Evolutionary conservation across 1,140 invertebrate genomes (phyloP), one percentile per base, ranked within the genome.

Genomic region (Mesaphorura yosii): DNA sequence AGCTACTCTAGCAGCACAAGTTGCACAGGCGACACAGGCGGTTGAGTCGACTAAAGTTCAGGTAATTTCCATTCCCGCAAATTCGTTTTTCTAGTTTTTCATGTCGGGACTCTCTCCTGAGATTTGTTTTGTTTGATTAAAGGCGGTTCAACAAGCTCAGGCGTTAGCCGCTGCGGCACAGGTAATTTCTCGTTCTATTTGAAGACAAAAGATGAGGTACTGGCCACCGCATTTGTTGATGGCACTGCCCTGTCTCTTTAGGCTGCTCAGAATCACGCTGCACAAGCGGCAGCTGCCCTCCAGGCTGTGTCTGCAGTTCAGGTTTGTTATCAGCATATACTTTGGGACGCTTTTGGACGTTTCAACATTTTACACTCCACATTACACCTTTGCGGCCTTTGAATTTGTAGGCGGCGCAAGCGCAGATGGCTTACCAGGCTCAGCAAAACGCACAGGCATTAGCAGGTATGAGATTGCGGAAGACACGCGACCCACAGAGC

Each of bases 401-500:
- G 34, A 37, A 37, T 37, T 37, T 60, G 22, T 51, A 59, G 49
- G 63, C 63, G 27, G 57, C 63, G 5, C 63, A 64, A 39, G 61
- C 63, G 1, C 63, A 64, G 45, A 62, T 62, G 62, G 58, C 46
- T 22, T 55, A 61, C 44, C 62, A 64, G 37, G 62, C 64, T 51
- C 64, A 65, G 54, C 58, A 64, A 22, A 65, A 65, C 41, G 64
- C 64, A 37, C 64, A 65, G 42, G 64, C 64, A 23, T 48, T 65
- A n/a, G 64, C 62, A 12, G n/a, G n/a, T n/a, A n/a, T n/a, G n/a
- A n/a, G n/a, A n/a, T n/a, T n/a, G n/a, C n/a, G n/a, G n/a, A n/a
- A n/a, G n/a, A n/a, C n/a, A n/a, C n/a, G n/a, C n/a, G n/a, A n/a
- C n/a, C n/a, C n/a, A n/a, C n/a, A n/a, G n/a, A n/a, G n/a, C n/a